phyloP scores from a whole-genome alignment of 2,113 vertebrate genomes.

The Apaloderma vittatum region DNA sequence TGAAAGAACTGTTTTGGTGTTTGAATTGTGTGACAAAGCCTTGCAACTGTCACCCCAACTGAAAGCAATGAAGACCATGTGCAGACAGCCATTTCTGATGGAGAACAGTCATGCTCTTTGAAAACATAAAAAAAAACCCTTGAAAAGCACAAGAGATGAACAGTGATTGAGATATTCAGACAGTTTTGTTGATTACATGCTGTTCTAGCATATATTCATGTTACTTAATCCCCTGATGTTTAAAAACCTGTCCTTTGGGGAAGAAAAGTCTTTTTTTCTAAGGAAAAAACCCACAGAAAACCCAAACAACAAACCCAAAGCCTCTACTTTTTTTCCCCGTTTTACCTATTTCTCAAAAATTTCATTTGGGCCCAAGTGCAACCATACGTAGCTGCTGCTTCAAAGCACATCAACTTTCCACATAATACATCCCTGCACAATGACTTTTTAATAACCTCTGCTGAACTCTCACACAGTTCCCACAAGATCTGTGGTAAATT shows the following conservation, averaged over 20 bases:
- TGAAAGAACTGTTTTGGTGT: conserved; percentile 13
- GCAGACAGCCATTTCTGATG: background rate
- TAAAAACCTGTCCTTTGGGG: background rate
- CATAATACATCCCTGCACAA: background rate
- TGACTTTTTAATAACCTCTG: background rate
- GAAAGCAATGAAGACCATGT: background rate
- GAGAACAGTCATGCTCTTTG: background rate
- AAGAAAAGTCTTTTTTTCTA: background rate
- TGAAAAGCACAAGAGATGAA: background rate
- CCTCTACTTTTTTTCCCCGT: background rate
- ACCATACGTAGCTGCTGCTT: background rate
- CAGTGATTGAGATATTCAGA: background rate
- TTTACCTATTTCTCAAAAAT: background rate
- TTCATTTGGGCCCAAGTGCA: background rate
- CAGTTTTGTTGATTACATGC: background rate
- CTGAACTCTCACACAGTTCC: background rate
- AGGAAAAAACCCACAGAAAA: background rate
- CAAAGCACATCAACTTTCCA: background rate
- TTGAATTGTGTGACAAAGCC: background rate
- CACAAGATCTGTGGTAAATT: background rate
- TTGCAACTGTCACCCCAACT: accelerated
- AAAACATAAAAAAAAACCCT: background rate
- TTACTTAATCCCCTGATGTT: background rate
- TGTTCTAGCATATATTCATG: background rate
- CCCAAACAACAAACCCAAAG: background rate